Base-by-base conservation (phyloP, 2,797 vertebrate genomes). In the Mormyrus hasselquistii region DNA sequence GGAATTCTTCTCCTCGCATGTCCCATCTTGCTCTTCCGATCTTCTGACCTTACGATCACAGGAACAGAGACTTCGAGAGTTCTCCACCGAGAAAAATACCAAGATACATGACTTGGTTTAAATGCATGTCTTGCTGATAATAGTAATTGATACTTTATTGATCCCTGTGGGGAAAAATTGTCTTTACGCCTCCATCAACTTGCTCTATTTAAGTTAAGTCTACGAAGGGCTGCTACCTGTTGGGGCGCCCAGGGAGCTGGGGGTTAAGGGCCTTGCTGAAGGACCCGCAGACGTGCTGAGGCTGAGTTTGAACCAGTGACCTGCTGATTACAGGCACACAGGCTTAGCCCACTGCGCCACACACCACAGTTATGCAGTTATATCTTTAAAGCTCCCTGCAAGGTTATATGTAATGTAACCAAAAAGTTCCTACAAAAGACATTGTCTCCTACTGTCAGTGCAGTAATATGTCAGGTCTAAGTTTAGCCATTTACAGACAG, bases 391-490 rank as follows among this genome's bases (percentile, higher is more conserved):
- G 73, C n/a, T 73, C 59, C 34, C 83, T 34, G 34, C 44, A 25
- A 69, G 47, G 44, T 19, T 65, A 1, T 73, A 50, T 19, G 8
- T 12, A 38, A 55, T 47, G 9, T 34, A 44, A 19, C 87, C 89
- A 91, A 73, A 19, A 53, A 22, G 41, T 47, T 57, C 88, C 52
- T 76, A 88, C 86, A 88, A 22, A 86, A 88, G 79, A 73, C 49
- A 89, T 86, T 57, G 52, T 47, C 86, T 85, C 73, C 59, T 73
- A n/a, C 88, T 29, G 29, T 34, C 85, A 29, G 12, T 82, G 49
- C 4, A 89, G 88, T 85, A 90, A 88, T 84, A 38, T 84, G 55
- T 89, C 69, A 59, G 41, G 69, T 87, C 50, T 52, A 59, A 38
- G 79, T 88, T 88, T 86, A 89, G 52, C 87, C 55, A 41, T 87